Evolutionary conservation across 1,140 invertebrate genomes (phyloP), one percentile per base, ranked within the genome.

Genomic region (Drosophila neocordata): DNA sequence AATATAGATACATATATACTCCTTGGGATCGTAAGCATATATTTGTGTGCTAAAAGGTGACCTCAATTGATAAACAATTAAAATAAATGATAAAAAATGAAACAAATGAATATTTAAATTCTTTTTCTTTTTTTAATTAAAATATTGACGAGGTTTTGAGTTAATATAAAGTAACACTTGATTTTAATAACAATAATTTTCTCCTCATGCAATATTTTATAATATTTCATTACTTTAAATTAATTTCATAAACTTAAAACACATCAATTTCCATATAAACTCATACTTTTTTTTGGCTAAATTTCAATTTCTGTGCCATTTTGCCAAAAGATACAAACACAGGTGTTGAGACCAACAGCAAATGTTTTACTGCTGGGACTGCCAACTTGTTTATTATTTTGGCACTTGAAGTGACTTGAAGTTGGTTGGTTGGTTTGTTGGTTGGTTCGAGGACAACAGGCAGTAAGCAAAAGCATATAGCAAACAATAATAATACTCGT

Each of bases 341-440:
- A 48, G 41, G 41, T 48, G 41, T 15, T 48, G 41, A 48, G 3
- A 11, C 1, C 41, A 48, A 48, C 41, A 48, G 20, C 41, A 44
- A 44, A 8, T 15, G 13, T 7, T 15, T 7, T n/a, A 44, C 34
- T 44, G 12, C 38, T 38, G 20, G 24, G 24, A 22, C 48, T 55
- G 69, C 31, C 73, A 74, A 82, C 79, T 82, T 78, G 74, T 83
- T 83, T 81, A 74, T 85, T 76, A 55, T 60, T 74, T 65, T 59
- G 72, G 53, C 60, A 70, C 31, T 59, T 68, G 56, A 64, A 41
- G 52, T 20, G 55, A 31, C 58, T 69, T 22, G 31, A 52, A 41
- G 18, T 48, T 57, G 48, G 35, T 55, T 11, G 2, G 4, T 0
- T 24, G 22, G 22, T 2, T n/a, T 2, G 24, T 24, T 24, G 24